Evolutionary conservation across 53 echinoderm and acorn worm genomes (phyloP).

Genomic region (Arbacia lixula): DNA sequence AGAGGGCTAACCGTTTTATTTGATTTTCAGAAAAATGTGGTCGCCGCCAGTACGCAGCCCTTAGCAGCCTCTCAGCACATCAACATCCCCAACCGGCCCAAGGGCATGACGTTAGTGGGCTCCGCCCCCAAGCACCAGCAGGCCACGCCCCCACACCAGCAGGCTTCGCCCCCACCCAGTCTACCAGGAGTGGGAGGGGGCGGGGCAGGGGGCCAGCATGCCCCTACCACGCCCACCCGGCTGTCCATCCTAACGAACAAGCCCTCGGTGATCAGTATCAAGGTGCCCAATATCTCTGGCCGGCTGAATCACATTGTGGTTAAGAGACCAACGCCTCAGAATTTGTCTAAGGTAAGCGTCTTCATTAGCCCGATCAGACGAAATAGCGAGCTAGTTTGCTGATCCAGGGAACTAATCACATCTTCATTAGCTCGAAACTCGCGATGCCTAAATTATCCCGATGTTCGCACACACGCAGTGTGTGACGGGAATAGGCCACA

Average conservation of each 20-base stretch:
- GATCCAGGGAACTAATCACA: too few relatives aligned
- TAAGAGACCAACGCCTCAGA: constrained; percentile 31
- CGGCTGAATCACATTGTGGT: constrained; percentile 57
- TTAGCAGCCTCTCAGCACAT: constrained; percentile 83
- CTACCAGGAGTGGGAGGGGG: constrained; percentile 33
- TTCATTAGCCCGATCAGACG: too few relatives aligned
- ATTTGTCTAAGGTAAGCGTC: constrained; percentile 44
- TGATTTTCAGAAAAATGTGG: too few relatives aligned
- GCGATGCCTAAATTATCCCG: too few relatives aligned
- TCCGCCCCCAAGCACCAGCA: constrained; percentile 35
- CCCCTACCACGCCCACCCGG: constrained; percentile 83
- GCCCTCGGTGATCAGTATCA: constrained; percentile 86
- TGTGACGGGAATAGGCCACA: too few relatives aligned
- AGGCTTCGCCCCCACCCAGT: constrained; percentile 21
- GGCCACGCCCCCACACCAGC: background rate
- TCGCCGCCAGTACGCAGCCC: constrained; percentile 66
- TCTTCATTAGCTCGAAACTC: too few relatives aligned
- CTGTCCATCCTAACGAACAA: constrained; percentile 97
- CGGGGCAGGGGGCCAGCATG: constrained; percentile 18
- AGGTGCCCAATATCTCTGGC: constrained; percentile 80
- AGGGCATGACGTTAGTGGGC: constrained; percentile 15
- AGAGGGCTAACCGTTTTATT: too few relatives aligned
- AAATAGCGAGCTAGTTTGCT: too few relatives aligned
- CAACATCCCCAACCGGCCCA: constrained; percentile 75
- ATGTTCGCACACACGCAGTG: too few relatives aligned